Conservation (phyloP, 2,797 vertebrate genomes). For the Lepus townsendii region DNA sequence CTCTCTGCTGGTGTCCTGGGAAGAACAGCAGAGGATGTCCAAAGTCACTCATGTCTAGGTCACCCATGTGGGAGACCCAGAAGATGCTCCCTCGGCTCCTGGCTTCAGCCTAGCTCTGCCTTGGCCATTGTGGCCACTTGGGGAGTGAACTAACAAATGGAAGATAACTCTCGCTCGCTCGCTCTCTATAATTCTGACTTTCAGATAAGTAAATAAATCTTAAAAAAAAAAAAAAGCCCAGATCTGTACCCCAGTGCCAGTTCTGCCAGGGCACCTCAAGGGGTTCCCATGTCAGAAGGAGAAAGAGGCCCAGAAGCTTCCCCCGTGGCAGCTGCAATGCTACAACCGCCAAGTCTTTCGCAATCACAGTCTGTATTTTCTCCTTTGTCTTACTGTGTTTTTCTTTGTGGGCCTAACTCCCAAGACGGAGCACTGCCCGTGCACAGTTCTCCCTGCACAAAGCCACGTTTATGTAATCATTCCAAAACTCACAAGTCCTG, state of each 20-base stretch:
- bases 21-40: too few species aligned
- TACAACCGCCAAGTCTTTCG: slow-evolving; percentile 37
- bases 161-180: too few species aligned
- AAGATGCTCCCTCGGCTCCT: too few species aligned
- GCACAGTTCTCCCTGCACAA: slow-evolving; percentile 59
- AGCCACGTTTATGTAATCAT: slow-evolving; percentile 81
- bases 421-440: slow-evolving; percentile 30
- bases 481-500: slow-evolving; percentile 81
- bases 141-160: too few species aligned
- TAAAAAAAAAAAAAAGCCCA: background rate
- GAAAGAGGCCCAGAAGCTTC: background rate
- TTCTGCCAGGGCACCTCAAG: background rate
- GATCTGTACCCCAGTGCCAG: background rate
- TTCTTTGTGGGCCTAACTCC: slow-evolving; percentile 45
- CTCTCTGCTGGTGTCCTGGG: too few species aligned
- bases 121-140: too few species aligned
- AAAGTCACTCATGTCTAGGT: too few species aligned
- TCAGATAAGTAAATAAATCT: too few species aligned
- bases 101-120: too few species aligned
- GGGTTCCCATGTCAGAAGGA: slow-evolving; percentile 3
- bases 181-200: too few species aligned
- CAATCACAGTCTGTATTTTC: slow-evolving; percentile 34
- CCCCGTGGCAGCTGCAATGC: background rate
- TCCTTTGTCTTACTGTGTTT: slow-evolving; percentile 64
- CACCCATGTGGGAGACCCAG: too few species aligned